These are phyloP conservation scores for Chelonus insularis DNA, from an alignment of 1,140 invertebrate species.

Conservation along the genomic window DNA sequence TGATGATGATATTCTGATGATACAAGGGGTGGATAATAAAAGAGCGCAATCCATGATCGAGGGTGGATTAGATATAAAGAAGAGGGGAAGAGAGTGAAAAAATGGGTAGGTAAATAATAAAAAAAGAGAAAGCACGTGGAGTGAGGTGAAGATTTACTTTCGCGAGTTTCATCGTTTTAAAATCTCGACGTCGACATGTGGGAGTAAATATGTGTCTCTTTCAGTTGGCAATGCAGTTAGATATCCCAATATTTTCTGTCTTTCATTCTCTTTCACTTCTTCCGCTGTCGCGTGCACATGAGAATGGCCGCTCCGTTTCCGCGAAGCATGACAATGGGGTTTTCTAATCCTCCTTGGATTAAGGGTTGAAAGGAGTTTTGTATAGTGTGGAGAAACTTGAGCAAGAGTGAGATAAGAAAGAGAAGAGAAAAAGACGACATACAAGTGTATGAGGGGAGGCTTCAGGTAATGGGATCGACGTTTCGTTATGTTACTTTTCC, in stretches of 20 bases:
- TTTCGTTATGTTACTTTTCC: slow-evolving; percentile 62
- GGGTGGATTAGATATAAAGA: neutral
- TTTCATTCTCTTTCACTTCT: slow-evolving; percentile 1
- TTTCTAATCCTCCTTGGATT: slow-evolving; percentile 56
- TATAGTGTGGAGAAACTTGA: slow-evolving; percentile 5
- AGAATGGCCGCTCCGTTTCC: slow-evolving; percentile 32
- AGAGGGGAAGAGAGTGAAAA: neutral
- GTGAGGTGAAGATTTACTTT: slow-evolving; percentile 6
- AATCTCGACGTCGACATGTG: slow-evolving; percentile 9
- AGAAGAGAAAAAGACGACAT: slow-evolving; percentile 16
- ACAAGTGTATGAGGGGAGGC: slow-evolving; percentile 18
- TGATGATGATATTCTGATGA: neutral
- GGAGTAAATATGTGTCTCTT: slow-evolving; percentile 20
- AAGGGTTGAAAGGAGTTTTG: slow-evolving; percentile 45
- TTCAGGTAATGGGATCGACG: slow-evolving; percentile 59
- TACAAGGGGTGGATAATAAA: too few relatives aligned
- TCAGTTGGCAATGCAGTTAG: slow-evolving; percentile 27
- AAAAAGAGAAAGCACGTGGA: neutral
- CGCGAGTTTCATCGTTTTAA: slow-evolving; percentile 8
- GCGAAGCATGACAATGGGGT: slow-evolving; percentile 53
- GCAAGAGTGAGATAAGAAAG: neutral
- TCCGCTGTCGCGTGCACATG: slow-evolving; percentile 10
- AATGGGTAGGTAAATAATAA: neutral
- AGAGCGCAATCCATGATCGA: too few relatives aligned
- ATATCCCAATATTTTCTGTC: slow-evolving; percentile 7